These are phyloP conservation scores for Ptychadena robeensis DNA, from an alignment of 2,797 vertebrate species.

Conservation along the genomic window DNA sequence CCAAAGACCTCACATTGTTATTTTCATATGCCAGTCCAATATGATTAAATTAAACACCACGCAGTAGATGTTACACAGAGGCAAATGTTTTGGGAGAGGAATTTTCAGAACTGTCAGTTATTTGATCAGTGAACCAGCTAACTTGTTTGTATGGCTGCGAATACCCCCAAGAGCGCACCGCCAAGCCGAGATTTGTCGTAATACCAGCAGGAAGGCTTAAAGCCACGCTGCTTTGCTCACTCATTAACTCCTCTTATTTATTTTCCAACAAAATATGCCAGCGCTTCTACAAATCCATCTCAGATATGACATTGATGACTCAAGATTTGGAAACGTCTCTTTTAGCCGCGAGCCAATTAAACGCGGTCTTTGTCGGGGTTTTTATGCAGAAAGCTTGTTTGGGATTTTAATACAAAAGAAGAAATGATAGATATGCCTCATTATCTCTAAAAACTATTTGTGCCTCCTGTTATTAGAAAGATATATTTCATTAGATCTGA, in stretches of 20 bases:
- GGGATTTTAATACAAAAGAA: constrained; percentile 28
- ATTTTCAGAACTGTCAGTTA: constrained; percentile 27
- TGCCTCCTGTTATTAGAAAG: constrained; percentile 16
- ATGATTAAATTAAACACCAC: constrained; percentile 14
- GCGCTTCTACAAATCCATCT: constrained; percentile 48
- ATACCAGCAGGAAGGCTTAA: constrained; percentile 33
- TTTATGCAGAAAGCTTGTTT: constrained; percentile 14
- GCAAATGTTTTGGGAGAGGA: neutral
- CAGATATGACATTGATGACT: constrained; percentile 54
- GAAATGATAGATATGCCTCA: constrained; percentile 28
- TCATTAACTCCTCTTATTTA: constrained; percentile 50
- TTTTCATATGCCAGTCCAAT: neutral
- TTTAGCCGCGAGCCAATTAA: constrained; percentile 56
- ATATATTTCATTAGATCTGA: constrained; percentile 9
- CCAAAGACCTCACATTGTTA: neutral
- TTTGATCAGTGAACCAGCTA: constrained; percentile 28
- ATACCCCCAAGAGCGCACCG: neutral
- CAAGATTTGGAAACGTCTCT: constrained; percentile 50
- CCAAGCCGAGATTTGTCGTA: constrained; percentile 5
- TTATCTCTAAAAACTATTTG: constrained; percentile 28
- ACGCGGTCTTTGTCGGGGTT: constrained; percentile 17
- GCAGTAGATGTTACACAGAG: neutral
- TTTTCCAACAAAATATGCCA: constrained; percentile 53
- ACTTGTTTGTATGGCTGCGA: constrained; percentile 7
- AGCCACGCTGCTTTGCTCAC: constrained; percentile 17